These are phyloP conservation scores for Stegana nigrithorax DNA, from an alignment of 2,888 invertebrate genomes.

Conservation along the genomic window DNA sequence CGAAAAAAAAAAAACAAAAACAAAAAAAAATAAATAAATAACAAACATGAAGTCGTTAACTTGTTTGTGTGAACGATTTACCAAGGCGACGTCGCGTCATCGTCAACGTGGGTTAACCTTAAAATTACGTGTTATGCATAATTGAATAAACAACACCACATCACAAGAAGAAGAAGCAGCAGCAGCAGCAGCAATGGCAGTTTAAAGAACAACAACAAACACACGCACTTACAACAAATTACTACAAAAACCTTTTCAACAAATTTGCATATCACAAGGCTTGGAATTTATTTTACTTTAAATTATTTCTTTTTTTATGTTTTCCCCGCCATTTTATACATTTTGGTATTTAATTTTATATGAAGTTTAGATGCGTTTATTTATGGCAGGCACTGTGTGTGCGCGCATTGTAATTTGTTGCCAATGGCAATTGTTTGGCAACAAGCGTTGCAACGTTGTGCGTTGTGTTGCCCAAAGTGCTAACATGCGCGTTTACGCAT, in stretches of 20 bases:
- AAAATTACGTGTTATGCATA: not conserved
- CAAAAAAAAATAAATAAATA: not conserved
- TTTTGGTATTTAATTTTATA: too few relatives aligned
- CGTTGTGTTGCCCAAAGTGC: too few relatives aligned
- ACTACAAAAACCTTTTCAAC: not conserved
- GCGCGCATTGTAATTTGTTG: too few relatives aligned
- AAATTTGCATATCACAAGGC: not conserved
- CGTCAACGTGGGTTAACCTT: not conserved
- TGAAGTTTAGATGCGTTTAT: not conserved
- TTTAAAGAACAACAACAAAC: not conserved
- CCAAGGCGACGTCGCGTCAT: not conserved
- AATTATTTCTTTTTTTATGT: not conserved
- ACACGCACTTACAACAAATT: not conserved
- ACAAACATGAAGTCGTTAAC: too few relatives aligned
- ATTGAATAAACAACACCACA: too few relatives aligned
- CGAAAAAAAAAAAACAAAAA: not conserved
- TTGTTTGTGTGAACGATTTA: not conserved
- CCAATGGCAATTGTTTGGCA: too few relatives aligned
- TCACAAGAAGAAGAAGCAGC: too few relatives aligned
- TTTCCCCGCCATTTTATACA: too few relatives aligned
- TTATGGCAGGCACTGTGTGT: too few relatives aligned
- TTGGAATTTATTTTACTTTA: not conserved
- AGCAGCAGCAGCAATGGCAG: too few relatives aligned
- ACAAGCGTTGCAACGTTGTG: too few relatives aligned
- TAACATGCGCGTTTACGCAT: too few relatives aligned